phyloP scores from a whole-genome alignment of 2,888 invertebrate genomes.

The Stenodera caucasica region DNA sequence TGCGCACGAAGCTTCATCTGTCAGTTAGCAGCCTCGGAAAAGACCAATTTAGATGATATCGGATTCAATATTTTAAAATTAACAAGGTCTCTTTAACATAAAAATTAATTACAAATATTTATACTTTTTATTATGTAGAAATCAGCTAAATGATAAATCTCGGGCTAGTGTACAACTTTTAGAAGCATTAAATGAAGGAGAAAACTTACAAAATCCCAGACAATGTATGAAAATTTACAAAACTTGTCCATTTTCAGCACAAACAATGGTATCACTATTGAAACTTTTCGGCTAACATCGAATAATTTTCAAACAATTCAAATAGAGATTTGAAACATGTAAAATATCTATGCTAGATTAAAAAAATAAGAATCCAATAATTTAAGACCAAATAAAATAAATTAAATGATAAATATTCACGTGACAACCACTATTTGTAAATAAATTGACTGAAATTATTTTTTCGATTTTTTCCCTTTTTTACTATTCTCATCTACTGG shows the following conservation, averaged over 20 bases:
- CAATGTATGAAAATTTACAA: constrained; percentile 49
- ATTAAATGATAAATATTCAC: constrained; percentile 11
- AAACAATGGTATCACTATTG: constrained; percentile 48
- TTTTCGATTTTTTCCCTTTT: constrained; percentile 47
- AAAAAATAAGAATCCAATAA: too few relatives aligned
- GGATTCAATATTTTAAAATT: constrained; percentile 47
- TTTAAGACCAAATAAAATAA: constrained; percentile 1
- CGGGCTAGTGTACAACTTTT: constrained; percentile 46
- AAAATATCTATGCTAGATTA: too few relatives aligned
- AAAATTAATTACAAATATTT: neutral
- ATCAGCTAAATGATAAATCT: constrained; percentile 31
- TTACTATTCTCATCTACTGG: constrained; percentile 33
- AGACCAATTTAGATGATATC: constrained; percentile 40
- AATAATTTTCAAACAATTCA: neutral
- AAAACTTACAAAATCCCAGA: constrained; percentile 33
- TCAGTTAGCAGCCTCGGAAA: constrained; percentile 50
- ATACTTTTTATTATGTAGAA: constrained; percentile 28
- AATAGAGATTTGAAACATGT: too few relatives aligned
- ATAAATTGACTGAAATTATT: constrained; percentile 32
- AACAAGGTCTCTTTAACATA: constrained; percentile 36
- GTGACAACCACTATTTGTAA: neutral
- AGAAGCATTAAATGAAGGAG: constrained; percentile 46
- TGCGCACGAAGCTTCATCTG: constrained; percentile 57
- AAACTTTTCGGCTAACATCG: constrained; percentile 39
- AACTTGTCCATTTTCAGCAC: constrained; percentile 49